A percentile compares a stretch with the other conserved stretches of the same genome.
Conservation (phyloP, 2,888 invertebrate species). For the Strigamia maritima region DNA sequence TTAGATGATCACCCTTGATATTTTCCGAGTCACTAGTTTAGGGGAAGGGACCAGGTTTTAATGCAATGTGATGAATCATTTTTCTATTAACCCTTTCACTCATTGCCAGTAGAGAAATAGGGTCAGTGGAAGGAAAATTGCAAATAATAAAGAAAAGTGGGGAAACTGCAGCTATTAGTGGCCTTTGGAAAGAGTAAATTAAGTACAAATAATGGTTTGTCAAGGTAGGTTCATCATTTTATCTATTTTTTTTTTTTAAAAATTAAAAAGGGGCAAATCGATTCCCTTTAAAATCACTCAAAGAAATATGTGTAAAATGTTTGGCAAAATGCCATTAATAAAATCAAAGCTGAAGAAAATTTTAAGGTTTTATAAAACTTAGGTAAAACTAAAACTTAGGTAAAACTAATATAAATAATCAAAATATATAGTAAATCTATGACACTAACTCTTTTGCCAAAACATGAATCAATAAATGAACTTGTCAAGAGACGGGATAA, state of each 20-base stretch:
- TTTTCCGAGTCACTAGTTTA: neutral
- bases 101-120: neutral
- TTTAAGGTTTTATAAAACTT: neutral
- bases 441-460: neutral
- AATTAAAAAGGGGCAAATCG: neutral
- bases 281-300: conserved; percentile 1
- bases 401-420: neutral
- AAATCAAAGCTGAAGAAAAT: neutral
- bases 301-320: neutral
- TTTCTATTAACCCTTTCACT: neutral
- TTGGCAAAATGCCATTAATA: conserved; percentile 9
- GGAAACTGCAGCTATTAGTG: neutral
- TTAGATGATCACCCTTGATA: neutral
- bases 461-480: conserved; percentile 15
- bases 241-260: neutral
- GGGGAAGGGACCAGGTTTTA: neutral
- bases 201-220: neutral
- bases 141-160: neutral
- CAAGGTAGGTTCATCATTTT: neutral
- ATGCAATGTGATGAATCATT: neutral
- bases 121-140: neutral
- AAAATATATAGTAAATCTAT: neutral
- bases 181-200: neutral
- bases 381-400: neutral
- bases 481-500: conserved; percentile 10